phyloP scores from a whole-genome alignment of 2,888 invertebrate species.

The Hypomecis atomaria region DNA sequence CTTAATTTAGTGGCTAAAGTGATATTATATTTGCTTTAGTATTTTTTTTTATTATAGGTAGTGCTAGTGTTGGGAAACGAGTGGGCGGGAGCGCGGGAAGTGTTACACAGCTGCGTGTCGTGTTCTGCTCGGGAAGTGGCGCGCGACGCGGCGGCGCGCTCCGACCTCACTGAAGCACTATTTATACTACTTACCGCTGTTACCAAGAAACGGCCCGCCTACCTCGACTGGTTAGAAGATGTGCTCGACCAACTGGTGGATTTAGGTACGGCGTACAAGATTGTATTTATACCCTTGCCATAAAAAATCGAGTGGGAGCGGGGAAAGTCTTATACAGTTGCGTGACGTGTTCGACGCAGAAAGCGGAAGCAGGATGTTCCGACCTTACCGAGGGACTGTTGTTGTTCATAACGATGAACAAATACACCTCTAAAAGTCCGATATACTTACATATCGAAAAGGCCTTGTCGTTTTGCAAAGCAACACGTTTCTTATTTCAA shows the following conservation, averaged over 20 bases:
- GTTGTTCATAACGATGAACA: too few species aligned
- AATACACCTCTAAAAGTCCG: too few species aligned
- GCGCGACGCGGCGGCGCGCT: conserved; percentile 85
- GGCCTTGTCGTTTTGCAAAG: too few species aligned
- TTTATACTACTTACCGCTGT: conserved; percentile 86
- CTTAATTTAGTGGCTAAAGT: too few species aligned
- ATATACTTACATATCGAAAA: too few species aligned
- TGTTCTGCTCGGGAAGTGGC: conserved; percentile 64
- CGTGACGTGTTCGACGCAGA: too few species aligned
- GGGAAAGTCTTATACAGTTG: not conserved
- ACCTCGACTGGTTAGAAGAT: conserved; percentile 66
- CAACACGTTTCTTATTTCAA: too few species aligned
- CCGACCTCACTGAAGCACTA: conserved; percentile 89
- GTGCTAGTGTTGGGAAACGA: conserved; percentile 73
- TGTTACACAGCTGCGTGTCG: conserved; percentile 58
- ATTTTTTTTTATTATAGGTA: conserved; percentile 57
- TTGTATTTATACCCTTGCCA: not conserved
- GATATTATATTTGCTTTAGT: not conserved
- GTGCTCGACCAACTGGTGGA: conserved; percentile 63
- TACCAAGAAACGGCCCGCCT: conserved; percentile 86
- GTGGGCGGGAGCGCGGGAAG: conserved; percentile 59
- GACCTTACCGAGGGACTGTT: too few species aligned
- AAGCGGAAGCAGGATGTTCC: too few species aligned
- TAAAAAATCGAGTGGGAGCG: not conserved
- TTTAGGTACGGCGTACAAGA: conserved; percentile 53